Conservation (phyloP, 2,888 invertebrate species). For the Lithophane semibrunnea region DNA sequence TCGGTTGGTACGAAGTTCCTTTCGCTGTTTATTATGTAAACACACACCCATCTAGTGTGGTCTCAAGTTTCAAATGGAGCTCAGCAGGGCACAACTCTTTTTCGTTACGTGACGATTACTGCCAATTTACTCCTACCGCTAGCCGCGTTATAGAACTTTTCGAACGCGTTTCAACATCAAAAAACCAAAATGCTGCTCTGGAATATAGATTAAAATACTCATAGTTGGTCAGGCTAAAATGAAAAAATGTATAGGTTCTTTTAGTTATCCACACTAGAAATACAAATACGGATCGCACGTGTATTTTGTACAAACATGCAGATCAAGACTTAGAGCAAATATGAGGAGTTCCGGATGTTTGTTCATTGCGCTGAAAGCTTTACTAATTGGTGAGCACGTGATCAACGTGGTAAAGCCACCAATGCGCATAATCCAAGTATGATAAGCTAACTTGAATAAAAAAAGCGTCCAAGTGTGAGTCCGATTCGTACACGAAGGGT, state of each 20-base stretch:
- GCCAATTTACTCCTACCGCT: too few species aligned
- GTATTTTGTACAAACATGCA: neutral
- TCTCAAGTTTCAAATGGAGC: too few species aligned
- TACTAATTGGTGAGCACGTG: neutral
- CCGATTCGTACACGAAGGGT: too few species aligned
- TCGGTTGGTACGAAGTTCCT: too few species aligned
- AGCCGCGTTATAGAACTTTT: too few species aligned
- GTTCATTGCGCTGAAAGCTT: conserved; percentile 8
- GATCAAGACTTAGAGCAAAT: neutral
- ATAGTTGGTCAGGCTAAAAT: neutral
- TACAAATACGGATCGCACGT: neutral
- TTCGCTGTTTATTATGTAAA: too few species aligned
- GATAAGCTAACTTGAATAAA: too few species aligned
- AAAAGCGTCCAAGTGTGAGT: neutral
- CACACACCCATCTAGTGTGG: too few species aligned
- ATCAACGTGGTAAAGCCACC: neutral
- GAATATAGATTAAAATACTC: neutral
- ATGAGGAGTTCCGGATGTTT: neutral
- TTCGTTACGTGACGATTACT: too few species aligned
- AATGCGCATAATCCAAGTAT: too few species aligned
- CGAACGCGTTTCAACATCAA: neutral
- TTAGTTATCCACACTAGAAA: neutral
- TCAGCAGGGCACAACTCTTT: too few species aligned
- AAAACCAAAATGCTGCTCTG: neutral
- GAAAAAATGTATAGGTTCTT: neutral